Conservation (phyloP, 2,113 vertebrate genomes). For the Pterocles gutturalis region DNA sequence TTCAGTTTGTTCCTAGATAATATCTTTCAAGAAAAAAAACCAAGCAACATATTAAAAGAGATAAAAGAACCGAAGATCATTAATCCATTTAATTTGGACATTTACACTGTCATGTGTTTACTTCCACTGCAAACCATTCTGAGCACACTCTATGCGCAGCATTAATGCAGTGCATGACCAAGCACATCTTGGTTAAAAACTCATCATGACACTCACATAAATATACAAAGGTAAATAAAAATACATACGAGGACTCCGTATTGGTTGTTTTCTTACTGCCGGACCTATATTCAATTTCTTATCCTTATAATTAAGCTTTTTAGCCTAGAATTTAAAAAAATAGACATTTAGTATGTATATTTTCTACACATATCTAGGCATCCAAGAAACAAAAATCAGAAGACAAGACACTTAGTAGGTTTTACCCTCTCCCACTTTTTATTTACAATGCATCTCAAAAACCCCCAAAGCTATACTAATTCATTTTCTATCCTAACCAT, state of each 20-base stretch:
- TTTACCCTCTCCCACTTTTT: neutral
- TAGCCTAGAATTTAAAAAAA: constrained; percentile 77
- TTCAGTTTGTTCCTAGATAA: neutral
- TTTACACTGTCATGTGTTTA: neutral
- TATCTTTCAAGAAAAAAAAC: neutral
- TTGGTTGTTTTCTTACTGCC: constrained; percentile 85
- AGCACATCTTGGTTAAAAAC: neutral
- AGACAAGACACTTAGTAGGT: neutral
- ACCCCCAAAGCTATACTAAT: neutral
- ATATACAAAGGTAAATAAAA: neutral
- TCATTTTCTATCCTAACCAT: neutral
- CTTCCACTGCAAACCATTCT: neutral
- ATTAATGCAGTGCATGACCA: neutral
- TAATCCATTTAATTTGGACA: neutral
- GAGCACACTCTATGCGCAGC: neutral
- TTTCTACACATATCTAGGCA: neutral
- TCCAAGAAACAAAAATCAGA: neutral
- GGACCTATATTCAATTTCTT: constrained; percentile 87
- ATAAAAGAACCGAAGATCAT: neutral
- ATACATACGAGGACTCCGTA: constrained; percentile 81
- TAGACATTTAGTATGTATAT: neutral
- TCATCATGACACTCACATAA: neutral
- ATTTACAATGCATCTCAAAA: neutral
- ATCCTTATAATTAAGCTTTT: constrained; percentile 83
- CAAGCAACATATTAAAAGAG: neutral